Base-by-base conservation (phyloP, 2,797 vertebrate genomes). In the Sebastolobus altivelis region DNA sequence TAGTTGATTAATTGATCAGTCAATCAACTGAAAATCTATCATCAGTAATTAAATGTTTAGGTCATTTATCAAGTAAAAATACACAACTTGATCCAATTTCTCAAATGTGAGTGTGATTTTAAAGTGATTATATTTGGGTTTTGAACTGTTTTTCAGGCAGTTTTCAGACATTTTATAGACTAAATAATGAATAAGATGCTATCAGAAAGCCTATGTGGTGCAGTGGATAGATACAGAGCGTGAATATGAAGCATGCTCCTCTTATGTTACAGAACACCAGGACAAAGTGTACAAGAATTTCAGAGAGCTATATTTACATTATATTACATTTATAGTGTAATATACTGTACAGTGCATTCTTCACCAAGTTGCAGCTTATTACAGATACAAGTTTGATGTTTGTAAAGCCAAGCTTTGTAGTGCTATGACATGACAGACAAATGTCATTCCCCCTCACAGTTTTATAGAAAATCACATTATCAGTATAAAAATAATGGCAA, bases 401-500 rank as follows among this genome's bases (percentile, higher is more conserved):
- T 56, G n/a, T 12, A 43, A 37, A 65, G 14, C 54, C 8, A 72
- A 40, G 55, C 56, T 14, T 60, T n/a, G 29, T 12, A 33, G 13
- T 31, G 10, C 11, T 35, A 58, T 49, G 4, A 63, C 4, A n/a
- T 66, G 33, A 46, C n/a, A 31, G 20, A 54, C 52, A 52, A 58
- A 27, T 43, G 59, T 2, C 1, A n/a, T 40, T 65, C 1, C 14
- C 5, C 14, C 25, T 80, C 22, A 58, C 58, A 70, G 10, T 20
- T 43, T 33, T 43, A 58, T 22, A 43, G 20, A 71, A 72, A 77
- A 66, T 35, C 6, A 20, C 1, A 31, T 25, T 9, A 37, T 74
- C 16, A 60, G 40, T 56, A 80, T 79, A 86, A 75, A 85, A 75
- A 68, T 46, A n/a, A 59, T 29, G 54, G 77, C 22, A 81, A 33